Base-by-base conservation (phyloP, 2,888 invertebrate genomes). In the Perizoma flavofasciatum region DNA sequence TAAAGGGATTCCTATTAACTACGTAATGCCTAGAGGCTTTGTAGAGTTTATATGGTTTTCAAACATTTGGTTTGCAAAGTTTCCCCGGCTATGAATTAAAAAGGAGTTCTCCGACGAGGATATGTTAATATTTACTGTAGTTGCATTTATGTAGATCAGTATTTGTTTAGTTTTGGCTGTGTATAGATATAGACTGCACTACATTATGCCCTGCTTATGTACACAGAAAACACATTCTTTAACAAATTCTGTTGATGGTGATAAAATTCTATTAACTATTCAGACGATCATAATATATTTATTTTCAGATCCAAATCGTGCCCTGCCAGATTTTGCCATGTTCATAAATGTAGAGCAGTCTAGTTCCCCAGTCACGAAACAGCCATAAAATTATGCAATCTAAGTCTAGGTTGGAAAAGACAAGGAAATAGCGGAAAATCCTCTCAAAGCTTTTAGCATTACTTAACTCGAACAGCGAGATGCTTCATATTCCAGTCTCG, bases 51-150 rank as follows among this genome's bases (percentile, higher is more conserved):
- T 45, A 22, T 22, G 22, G 52, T 43, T 52, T 52, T 45, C 35
- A 46, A 53, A 53, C 53, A 47, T 54, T 53, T 54, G 53, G 33
- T 40, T 54, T 47, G 47, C 53, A 47, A 54, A 54, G 53, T 54
- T 47, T 4, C 10, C 37, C 10, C 7, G 5, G 11, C 10, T 10
- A 40, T 34, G 35, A 44, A 43, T 35, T 51, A 34, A 44, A 43
- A 11, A n/a, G 40, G 32, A 47, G 33, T 40, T 41, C 10, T 32
- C 10, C 45, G n/a, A 10, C n/a, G 39, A 54, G 40, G 32, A 47
- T 54, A n/a, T 40, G 47, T 47, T 54, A 7, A 10, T 54, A 47
- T 54, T 40, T 40, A 11, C 41, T 22, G 22, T 10, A 5, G 44
- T 22, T 44, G 45, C 52, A 39, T 45, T 45, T 22, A 22, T n/a